These are phyloP conservation scores for Ormyrus pomaceus DNA, from an alignment of 2,888 invertebrate genomes.

Conservation along the genomic window DNA sequence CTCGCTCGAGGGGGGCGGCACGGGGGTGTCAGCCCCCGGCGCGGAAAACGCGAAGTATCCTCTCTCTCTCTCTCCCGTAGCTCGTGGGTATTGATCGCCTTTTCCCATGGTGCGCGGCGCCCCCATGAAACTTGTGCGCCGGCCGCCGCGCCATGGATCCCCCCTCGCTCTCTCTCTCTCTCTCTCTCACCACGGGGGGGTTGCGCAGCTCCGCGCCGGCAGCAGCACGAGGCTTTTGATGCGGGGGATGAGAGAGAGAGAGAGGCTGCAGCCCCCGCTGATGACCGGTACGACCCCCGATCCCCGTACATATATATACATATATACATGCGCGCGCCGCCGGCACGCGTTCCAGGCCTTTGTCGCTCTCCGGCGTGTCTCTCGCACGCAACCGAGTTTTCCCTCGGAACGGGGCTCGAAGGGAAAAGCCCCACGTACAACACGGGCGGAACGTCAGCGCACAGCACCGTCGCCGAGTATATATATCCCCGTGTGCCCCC, in stretches of 20 bases:
- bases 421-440: too few species aligned
- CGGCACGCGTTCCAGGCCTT: background rate
- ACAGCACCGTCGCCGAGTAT: constrained; percentile 24
- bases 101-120: constrained; percentile 62
- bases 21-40: too few species aligned
- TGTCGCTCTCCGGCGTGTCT: background rate
- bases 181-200: background rate
- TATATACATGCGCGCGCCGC: background rate
- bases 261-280: too few species aligned
- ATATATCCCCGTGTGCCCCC: constrained; percentile 39
- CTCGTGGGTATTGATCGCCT: constrained; percentile 66
- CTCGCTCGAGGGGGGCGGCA: too few species aligned
- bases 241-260: too few species aligned
- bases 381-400: background rate
- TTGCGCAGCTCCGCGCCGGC: too few species aligned
- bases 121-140: constrained; percentile 1
- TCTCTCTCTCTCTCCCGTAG: constrained; percentile 45
- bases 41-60: background rate
- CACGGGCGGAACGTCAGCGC: background rate
- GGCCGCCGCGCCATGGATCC: background rate
- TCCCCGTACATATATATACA: too few species aligned
- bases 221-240: too few species aligned
- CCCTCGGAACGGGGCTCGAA: background rate
- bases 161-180: background rate
- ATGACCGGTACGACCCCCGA: too few species aligned